Conservation (phyloP, 2,797 vertebrate species). For the Diplodus puntazzo region DNA sequence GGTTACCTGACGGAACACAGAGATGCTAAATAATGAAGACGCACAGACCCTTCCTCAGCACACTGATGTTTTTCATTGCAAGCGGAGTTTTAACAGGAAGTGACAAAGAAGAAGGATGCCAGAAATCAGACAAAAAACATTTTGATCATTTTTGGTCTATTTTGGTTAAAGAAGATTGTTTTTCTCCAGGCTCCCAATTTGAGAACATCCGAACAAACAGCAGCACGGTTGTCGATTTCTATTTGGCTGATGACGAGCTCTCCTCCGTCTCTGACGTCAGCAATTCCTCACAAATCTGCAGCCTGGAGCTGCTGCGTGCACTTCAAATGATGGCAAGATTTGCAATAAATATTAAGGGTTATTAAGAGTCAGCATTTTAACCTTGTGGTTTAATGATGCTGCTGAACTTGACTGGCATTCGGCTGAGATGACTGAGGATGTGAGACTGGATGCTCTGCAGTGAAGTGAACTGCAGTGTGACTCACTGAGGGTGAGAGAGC, state of each 20-base stretch:
- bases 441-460: conserved; percentile 32
- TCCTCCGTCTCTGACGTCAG: conserved; percentile 19
- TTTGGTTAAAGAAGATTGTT: neutral
- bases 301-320: neutral
- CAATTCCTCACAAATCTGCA: conserved; percentile 25
- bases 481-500: conserved; percentile 32
- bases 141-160: neutral
- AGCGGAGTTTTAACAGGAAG: neutral
- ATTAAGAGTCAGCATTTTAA: neutral
- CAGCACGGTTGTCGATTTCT: conserved; percentile 6
- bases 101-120: neutral
- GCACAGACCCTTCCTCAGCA: conserved; percentile 48
- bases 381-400: neutral
- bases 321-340: neutral
- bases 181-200: neutral
- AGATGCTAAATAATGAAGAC: conserved; percentile 75
- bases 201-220: conserved; percentile 1
- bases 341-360: neutral
- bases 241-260: conserved; percentile 25
- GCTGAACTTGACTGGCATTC: neutral
- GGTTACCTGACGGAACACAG: conserved; percentile 70
- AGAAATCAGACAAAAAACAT: neutral
- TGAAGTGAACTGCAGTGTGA: conserved; percentile 47
- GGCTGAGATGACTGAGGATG: neutral
- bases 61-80: conserved; percentile 14